Conservation (phyloP, 2,797 vertebrate genomes). For the Sciurus vulgaris region DNA sequence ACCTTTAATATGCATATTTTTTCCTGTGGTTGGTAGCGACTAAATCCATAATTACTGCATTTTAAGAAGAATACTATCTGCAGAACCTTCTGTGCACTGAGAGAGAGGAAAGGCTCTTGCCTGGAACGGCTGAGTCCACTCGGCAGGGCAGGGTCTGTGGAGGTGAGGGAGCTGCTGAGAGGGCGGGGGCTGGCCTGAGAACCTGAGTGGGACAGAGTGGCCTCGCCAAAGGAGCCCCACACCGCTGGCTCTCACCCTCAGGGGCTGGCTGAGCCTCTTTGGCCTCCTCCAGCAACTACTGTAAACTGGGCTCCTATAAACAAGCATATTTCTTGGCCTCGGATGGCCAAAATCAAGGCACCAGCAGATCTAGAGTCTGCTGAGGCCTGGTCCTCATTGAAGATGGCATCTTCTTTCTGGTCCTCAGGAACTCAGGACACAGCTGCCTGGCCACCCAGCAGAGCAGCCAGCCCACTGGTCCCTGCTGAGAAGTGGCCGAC, state of each 20-base stretch:
- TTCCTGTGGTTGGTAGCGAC: constrained; percentile 34
- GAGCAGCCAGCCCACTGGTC: no score
- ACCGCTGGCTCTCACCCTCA: no score
- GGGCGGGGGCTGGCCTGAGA: rapidly evolving
- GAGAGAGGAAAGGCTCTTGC: not conserved
- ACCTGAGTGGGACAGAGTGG: not conserved
- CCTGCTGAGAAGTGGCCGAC: no score
- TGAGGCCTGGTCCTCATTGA: not conserved
- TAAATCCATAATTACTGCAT: constrained; percentile 47
- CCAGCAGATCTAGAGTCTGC: rapidly evolving
- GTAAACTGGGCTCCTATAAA: no score
- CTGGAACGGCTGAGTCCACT: not conserved
- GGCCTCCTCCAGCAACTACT: not conserved
- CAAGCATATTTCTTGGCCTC: rapidly evolving
- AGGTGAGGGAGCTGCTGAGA: not conserved
- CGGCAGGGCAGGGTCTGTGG: not conserved
- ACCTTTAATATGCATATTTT: constrained; percentile 41
- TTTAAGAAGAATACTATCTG: constrained; percentile 31
- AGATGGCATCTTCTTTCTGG: no score
- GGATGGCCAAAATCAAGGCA: not conserved
- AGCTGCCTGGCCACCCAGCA: no score
- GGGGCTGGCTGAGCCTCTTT: rapidly evolving
- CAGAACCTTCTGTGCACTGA: not conserved
- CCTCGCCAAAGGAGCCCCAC: rapidly evolving
- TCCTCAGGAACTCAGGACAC: not conserved